Evolutionary conservation across 2,797 vertebrate species (phyloP), one percentile per base, ranked within the genome.

Genomic region (Falco cherrug): DNA sequence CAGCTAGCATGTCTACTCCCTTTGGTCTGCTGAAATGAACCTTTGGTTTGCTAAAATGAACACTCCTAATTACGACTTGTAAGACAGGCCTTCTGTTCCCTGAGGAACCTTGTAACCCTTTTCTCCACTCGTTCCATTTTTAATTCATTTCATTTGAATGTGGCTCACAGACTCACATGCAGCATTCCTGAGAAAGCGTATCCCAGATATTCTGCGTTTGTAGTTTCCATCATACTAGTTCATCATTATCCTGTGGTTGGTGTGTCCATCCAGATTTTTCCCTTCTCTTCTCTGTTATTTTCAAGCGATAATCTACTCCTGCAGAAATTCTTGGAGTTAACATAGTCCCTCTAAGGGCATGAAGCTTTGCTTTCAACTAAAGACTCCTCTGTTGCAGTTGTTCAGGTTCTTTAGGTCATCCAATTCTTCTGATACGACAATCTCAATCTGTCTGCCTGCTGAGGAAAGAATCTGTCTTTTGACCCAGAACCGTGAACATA

Each of bases 31-130:
- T 92, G 93, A 96, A 96, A 88, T 5, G 82, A 95, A 88, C 89
- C 89, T 96, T 84, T 96, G 84, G 89, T 96, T 93, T 92, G 53
- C 87, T 97, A 89, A 96, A 95, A 78, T 65, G 92, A 86, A 86
- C 91, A 86, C 73, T 95, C 37, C 84, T 95, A 95, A 95, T 96
- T 91, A 88, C 37, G 16, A 64, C 57, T 92, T 94, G 79, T 93
- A 93, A 93, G 89, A 90, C 69, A 81, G 92, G 39, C 76, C 61
- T 81, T 57, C 84, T 84, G 25, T 75, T 96, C 94, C 94, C 94
- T n/a, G 15, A 88, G 92, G 93, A 93, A 75, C 28, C 37, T 43
- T 86, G 76, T 95, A 95, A 81, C 76, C 82, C 79, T 93, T 90
- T 93, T 88, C 69, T 91, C 50, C 19, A 61, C 65, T 89, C 18